These are phyloP conservation scores for Hecatera dysodea DNA, from an alignment of 2,888 invertebrate genomes.

Conservation along the genomic window DNA sequence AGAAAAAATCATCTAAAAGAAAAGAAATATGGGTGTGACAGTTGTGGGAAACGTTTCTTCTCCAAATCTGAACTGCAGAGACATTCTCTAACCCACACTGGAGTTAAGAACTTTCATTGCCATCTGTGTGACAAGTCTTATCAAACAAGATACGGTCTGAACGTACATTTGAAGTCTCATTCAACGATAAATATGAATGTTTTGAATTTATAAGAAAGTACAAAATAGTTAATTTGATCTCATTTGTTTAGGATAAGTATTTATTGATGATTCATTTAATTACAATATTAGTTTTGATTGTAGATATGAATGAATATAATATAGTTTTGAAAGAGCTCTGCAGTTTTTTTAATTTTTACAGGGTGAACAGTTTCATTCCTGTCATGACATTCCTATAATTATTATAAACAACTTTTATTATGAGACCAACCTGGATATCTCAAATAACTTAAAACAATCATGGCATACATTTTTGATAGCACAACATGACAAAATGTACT, in stretches of 20 bases:
- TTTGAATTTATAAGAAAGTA: slow-evolving; percentile 68
- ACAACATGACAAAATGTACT: too few relatives aligned
- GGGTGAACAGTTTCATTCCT: too few relatives aligned
- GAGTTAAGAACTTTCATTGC: slow-evolving; percentile 88
- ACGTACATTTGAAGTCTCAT: slow-evolving; percentile 88
- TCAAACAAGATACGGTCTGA: slow-evolving; percentile 87
- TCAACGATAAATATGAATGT: slow-evolving; percentile 75
- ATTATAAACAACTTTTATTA: too few relatives aligned
- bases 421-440: too few relatives aligned
- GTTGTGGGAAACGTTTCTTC: slow-evolving; percentile 86
- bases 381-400: too few relatives aligned
- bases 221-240: slow-evolving; percentile 66
- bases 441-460: too few relatives aligned
- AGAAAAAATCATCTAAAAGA: slow-evolving; percentile 88
- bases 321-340: neutral
- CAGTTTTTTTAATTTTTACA: neutral
- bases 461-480: too few relatives aligned
- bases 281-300: slow-evolving; percentile 16
- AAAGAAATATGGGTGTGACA: slow-evolving; percentile 87
- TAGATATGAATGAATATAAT: slow-evolving; percentile 15
- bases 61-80: slow-evolving; percentile 86
- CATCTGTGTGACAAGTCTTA: slow-evolving; percentile 88
- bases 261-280: slow-evolving; percentile 31
- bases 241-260: slow-evolving; percentile 59
- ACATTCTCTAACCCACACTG: slow-evolving; percentile 87